Evolutionary conservation across 2,113 vertebrate species (phyloP).

Genomic region (Elanus axillaris): DNA sequence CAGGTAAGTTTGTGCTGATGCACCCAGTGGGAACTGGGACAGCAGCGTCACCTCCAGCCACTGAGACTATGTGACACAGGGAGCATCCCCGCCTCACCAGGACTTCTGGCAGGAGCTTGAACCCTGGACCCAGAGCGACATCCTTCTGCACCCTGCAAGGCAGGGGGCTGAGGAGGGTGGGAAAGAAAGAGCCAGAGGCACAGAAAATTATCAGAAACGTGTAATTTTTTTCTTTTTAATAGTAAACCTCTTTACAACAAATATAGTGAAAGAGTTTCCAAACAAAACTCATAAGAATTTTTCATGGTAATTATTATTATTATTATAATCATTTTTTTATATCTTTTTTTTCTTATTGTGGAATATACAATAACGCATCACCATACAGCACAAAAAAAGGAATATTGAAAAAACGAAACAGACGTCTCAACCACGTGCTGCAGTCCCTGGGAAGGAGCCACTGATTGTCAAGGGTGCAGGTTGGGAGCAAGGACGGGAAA

Average conservation of each 20-base stretch:
- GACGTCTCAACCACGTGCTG: constrained; percentile 64
- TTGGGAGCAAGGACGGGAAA: background rate
- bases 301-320: constrained; percentile 44
- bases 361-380: constrained; percentile 77
- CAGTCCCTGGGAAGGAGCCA: constrained; percentile 63
- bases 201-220: constrained; percentile 70
- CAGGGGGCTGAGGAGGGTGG: background rate
- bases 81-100: background rate
- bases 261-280: constrained; percentile 82
- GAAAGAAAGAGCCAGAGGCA: background rate
- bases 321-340: background rate
- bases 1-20: too few species aligned
- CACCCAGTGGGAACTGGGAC: background rate
- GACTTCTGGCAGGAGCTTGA: background rate
- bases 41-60: background rate
- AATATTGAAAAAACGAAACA: constrained; percentile 65
- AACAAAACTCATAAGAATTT: constrained; percentile 79
- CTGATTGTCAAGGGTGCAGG: constrained; percentile 69
- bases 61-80: fast-evolving
- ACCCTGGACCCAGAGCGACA: fast-evolving
- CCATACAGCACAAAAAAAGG: constrained; percentile 74
- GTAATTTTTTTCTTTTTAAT: constrained; percentile 76
- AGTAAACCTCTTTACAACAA: constrained; percentile 84
- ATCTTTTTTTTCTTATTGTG: constrained; percentile 58
- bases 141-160: background rate